phyloP scores from a whole-genome alignment of 2,113 vertebrate species.

The Nycticebus coucang region DNA sequence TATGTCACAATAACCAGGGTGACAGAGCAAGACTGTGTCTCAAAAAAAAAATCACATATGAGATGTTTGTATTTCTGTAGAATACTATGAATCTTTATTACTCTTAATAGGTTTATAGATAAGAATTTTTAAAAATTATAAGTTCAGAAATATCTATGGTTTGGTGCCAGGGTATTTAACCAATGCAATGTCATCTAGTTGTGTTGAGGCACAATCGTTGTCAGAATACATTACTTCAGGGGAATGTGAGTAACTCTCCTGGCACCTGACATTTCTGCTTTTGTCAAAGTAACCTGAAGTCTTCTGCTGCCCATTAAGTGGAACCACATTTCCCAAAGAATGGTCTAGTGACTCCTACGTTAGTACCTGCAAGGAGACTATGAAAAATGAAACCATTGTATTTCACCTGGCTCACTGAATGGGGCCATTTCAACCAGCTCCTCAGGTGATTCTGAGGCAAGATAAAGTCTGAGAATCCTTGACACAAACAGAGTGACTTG shows the following conservation, averaged over 20 bases:
- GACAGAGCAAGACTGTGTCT: too few species aligned
- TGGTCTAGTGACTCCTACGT: neutral
- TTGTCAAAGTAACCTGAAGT: neutral
- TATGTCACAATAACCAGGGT: too few species aligned
- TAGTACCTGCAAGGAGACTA: neutral
- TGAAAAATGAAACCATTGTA: neutral
- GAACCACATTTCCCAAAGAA: neutral
- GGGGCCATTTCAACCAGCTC: neutral
- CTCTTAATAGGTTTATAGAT: neutral
- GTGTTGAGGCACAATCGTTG: neutral
- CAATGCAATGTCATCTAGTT: neutral
- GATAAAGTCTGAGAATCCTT: neutral
- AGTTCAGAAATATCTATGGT: neutral
- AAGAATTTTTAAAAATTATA: neutral
- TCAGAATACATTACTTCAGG: neutral
- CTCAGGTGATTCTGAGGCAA: constrained; percentile 13
- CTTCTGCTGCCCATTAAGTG: neutral
- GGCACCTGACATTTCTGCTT: neutral
- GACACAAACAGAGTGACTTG: neutral
- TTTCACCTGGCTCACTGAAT: neutral
- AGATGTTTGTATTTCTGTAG: neutral
- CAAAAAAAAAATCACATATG: neutral
- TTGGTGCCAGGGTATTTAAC: neutral
- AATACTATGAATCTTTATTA: neutral
- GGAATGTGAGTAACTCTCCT: neutral